Conservation (phyloP, 2,888 invertebrate species). For the Noctua janthina region DNA sequence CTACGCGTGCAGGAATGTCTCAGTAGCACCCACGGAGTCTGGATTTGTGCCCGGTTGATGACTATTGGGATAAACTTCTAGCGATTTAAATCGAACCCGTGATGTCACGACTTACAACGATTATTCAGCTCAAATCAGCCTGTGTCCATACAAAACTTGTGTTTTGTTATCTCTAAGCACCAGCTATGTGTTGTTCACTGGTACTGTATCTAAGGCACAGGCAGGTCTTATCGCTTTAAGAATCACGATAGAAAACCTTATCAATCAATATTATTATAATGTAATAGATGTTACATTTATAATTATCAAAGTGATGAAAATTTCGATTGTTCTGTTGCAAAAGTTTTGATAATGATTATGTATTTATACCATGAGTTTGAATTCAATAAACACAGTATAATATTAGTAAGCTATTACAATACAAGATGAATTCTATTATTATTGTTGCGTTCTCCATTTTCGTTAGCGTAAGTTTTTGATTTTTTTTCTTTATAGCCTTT, state of each 20-base stretch:
- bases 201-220: background rate
- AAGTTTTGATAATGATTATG: slow-evolving; percentile 11
- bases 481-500: background rate
- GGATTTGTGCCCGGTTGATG: too few species aligned
- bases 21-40: too few species aligned
- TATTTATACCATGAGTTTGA: slow-evolving; percentile 27
- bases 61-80: background rate
- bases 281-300: background rate
- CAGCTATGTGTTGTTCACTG: too few species aligned
- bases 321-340: background rate
- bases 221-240: background rate
- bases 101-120: too few species aligned
- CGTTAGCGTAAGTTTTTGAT: slow-evolving; percentile 34
- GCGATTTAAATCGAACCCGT: too few species aligned
- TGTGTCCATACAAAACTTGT: too few species aligned
- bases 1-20: too few species aligned
- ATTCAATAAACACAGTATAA: slow-evolving; percentile 4
- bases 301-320: slow-evolving; percentile 27
- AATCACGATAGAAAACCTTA: background rate
- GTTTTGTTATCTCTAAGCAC: too few species aligned
- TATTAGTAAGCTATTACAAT: background rate
- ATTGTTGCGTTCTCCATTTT: slow-evolving; percentile 29
- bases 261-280: background rate
- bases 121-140: too few species aligned
- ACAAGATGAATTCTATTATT: slow-evolving; percentile 39